A percentile compares a stretch with the other conserved stretches of the same genome.
These are phyloP conservation scores for Mamestra brassicae DNA, from an alignment of 2,888 invertebrate genomes.

Conservation along the genomic window DNA sequence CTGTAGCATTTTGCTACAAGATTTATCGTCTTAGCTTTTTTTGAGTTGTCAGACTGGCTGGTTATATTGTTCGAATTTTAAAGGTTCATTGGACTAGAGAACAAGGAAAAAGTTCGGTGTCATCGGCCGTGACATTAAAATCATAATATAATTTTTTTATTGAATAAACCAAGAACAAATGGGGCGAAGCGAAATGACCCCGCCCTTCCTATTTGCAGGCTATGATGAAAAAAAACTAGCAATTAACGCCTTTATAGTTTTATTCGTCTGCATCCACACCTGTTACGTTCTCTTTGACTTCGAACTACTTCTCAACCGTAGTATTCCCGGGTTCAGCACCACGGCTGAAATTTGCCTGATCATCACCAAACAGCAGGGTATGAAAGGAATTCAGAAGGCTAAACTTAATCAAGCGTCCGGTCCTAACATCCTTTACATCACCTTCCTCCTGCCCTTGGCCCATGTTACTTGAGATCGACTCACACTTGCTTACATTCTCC, in stretches of 20 bases:
- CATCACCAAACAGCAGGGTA: conserved; percentile 11
- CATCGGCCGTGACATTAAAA: conserved; percentile 52
- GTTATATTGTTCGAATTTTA: too few relatives aligned
- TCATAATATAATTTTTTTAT: too few relatives aligned
- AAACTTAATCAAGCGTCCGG: neutral
- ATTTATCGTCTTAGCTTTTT: too few relatives aligned
- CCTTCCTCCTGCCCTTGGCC: too few relatives aligned
- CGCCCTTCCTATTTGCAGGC: conserved; percentile 66
- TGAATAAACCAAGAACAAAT: conserved; percentile 66
- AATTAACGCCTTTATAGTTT: conserved; percentile 71
- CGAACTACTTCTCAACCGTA: conserved; percentile 57
- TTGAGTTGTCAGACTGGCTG: too few relatives aligned
- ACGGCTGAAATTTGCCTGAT: conserved; percentile 65
- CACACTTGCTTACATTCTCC: neutral
- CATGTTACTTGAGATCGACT: too few relatives aligned
- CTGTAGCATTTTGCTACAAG: too few relatives aligned
- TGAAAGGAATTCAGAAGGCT: conserved; percentile 30
- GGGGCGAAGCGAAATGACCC: conserved; percentile 75
- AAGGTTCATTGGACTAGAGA: conserved; percentile 4
- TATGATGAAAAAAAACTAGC: conserved; percentile 71
- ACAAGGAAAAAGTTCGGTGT: conserved; percentile 36
- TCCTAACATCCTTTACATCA: too few relatives aligned
- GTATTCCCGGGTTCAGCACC: neutral
- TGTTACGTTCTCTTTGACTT: conserved; percentile 72
- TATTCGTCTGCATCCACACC: conserved; percentile 77